These are phyloP conservation scores for Bradypus variegatus DNA, from an alignment of 2,797 vertebrate species.

Conservation along the genomic window DNA sequence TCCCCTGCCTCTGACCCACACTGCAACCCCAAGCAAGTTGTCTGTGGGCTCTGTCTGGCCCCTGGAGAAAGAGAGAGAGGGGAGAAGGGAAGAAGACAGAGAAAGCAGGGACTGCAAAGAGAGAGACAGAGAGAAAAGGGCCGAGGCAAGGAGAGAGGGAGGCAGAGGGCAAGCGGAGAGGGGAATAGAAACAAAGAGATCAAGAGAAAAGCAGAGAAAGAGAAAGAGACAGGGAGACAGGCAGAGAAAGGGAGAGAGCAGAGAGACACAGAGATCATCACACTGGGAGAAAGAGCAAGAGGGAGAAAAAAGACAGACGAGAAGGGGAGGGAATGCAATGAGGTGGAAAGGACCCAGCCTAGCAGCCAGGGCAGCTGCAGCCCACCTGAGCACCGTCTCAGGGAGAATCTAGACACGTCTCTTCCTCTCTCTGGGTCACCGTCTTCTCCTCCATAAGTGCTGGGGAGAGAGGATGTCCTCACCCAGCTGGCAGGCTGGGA, in stretches of 20 bases:
- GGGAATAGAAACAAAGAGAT: too few relatives aligned
- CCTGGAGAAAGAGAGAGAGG: neutral
- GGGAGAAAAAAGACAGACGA: neutral
- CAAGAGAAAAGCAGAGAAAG: too few relatives aligned
- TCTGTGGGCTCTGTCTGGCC: too few relatives aligned
- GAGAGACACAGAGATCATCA: neutral
- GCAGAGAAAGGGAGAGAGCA: neutral
- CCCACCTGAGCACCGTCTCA: too few relatives aligned
- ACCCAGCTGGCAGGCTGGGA: neutral
- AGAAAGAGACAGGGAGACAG: accelerated
- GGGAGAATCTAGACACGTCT: neutral
- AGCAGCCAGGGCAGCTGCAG: neutral
- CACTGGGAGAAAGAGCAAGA: neutral
- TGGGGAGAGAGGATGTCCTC: neutral
- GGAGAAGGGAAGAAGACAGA: neutral
- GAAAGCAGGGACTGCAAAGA: too few relatives aligned
- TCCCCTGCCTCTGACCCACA: neutral
- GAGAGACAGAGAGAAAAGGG: too few relatives aligned
- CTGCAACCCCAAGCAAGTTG: neutral
- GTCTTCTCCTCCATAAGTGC: neutral
- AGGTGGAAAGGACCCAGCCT: neutral
- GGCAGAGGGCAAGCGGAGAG: neutral
- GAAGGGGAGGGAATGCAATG: neutral
- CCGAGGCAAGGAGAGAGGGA: neutral
- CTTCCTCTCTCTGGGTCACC: neutral